Evolutionary conservation across 2,113 vertebrate genomes (phyloP), one percentile per base, ranked within the genome.

Genomic region (Percopsis transmontana): DNA sequence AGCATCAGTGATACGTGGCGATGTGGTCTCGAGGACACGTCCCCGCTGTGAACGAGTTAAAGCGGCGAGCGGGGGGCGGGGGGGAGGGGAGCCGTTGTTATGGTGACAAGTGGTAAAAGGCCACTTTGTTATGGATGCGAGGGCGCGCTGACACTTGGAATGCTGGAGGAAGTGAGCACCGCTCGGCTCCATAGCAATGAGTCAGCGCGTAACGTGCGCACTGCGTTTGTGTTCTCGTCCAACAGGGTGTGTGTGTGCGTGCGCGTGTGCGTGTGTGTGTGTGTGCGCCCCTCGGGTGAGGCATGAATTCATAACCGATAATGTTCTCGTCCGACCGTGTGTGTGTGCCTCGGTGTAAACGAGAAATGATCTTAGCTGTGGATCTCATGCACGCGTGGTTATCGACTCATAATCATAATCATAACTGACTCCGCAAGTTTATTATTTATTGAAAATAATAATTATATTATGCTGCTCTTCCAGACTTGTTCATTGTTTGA

Each of bases 41-140:
- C 14, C 8, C 20, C 21, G 9, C 40, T 9, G 13, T 47, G 42
- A 61, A 23, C 23, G 13, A 18, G 19, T 15, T 11, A 44, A 44
- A 10, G 3, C 12, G 27, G 18, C 39, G 13, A 48, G n/a, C 7
- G 47, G 55, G 39, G 15, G 15, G 0, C 15, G 27, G n/a, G n/a
- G 12, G 39, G 20, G 41, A 42, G 39, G 38, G 20, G 39, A 20
- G 56, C 18, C 5, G 38, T 42, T 58, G 56, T 58, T 41, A 42
- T 58, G n/a, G 56, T 13, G 50, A 52, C 50, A 52, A 10, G 50
- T 41, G 5, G 56, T 41, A 41, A 14, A 41, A 41, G 39, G 18
- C n/a, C 56, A 58, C 33, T 12, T 42, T 52, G n/a, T 18, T 33
- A 38, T 56, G 54, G 23, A 56, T 56, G 13, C 12, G 52, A 21